These are phyloP conservation scores for Holacanthella duospinosa DNA, from an alignment of 2,888 invertebrate species.

Conservation along the genomic window DNA sequence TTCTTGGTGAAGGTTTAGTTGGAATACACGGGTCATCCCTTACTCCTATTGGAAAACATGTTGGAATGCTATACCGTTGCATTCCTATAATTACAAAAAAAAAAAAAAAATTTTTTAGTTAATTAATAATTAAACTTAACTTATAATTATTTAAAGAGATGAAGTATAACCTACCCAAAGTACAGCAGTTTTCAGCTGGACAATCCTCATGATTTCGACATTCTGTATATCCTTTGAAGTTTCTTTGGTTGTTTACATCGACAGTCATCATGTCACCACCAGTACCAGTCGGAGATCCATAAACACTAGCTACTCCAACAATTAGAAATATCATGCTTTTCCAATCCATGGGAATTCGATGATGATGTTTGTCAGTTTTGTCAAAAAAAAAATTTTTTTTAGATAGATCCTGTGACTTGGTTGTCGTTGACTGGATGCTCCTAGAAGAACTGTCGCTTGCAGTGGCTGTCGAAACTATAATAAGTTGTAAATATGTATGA, in stretches of 20 bases:
- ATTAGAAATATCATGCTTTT: not conserved
- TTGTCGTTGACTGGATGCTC: no score
- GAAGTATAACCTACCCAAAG: constrained; percentile 25
- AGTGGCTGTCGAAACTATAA: no score
- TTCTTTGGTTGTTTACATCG: not conserved
- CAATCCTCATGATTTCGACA: constrained; percentile 20
- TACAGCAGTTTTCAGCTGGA: constrained; percentile 20
- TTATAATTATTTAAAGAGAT: no score
- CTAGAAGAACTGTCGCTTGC: no score
- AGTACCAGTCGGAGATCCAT: not conserved
- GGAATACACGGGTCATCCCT: constrained; percentile 23
- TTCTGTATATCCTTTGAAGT: constrained; percentile 7
- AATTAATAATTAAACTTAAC: not conserved
- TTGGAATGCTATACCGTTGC: constrained; percentile 20
- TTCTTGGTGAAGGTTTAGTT: constrained; percentile 13
- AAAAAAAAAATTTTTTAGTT: not conserved
- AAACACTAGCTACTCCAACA: not conserved
- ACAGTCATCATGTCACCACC: not conserved
- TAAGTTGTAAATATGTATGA: no score
- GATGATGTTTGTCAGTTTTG: no score
- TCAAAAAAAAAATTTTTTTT: no score
- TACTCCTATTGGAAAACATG: constrained; percentile 19
- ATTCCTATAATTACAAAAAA: constrained; percentile 16
- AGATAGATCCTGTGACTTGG: no score
- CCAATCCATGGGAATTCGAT: no score